phyloP scores from a whole-genome alignment of 1,140 invertebrate genomes.

The Eumeta japonica region DNA sequence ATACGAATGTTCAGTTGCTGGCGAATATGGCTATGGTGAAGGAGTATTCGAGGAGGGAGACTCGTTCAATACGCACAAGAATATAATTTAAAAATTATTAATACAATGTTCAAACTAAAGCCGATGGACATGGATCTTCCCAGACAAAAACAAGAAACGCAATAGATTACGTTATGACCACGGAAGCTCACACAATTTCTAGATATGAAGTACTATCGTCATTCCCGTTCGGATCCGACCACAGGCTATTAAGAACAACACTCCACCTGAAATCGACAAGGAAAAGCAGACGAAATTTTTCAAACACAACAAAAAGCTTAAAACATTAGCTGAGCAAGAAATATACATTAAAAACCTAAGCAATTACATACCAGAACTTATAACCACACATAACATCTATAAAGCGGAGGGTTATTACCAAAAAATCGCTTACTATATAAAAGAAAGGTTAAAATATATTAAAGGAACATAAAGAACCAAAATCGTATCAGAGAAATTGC shows the following conservation, averaged over 20 bases:
- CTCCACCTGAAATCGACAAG: slow-evolving; percentile 13
- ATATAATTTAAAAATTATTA: slow-evolving; percentile 19
- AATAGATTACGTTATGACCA: slow-evolving; percentile 26
- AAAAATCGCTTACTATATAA: slow-evolving; percentile 12
- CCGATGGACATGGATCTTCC: slow-evolving; percentile 24
- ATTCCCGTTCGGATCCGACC: slow-evolving; percentile 19
- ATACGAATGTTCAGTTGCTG: slow-evolving; percentile 10
- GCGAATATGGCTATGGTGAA: slow-evolving; percentile 15
- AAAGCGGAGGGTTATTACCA: slow-evolving; percentile 15
- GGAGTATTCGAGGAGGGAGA: slow-evolving; percentile 14
- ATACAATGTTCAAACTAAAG: slow-evolving; percentile 25
- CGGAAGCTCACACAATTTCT: slow-evolving; percentile 10
- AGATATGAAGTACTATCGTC: slow-evolving; percentile 20
- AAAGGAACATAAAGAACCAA: slow-evolving; percentile 12
- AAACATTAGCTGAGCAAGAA: slow-evolving; percentile 15
- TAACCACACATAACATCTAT: slow-evolving; percentile 7
- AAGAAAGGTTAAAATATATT: slow-evolving; percentile 13
- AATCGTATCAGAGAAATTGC: slow-evolving; percentile 15
- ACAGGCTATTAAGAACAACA: slow-evolving; percentile 19
- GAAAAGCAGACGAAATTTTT: slow-evolving; percentile 18
- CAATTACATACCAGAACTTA: slow-evolving; percentile 14
- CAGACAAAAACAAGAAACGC: slow-evolving; percentile 22
- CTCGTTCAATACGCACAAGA: slow-evolving; percentile 20
- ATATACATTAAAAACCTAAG: slow-evolving; percentile 15
- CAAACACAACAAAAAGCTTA: slow-evolving; percentile 11